These are phyloP conservation scores for Podarcis raffonei DNA, from an alignment of 2,113 vertebrate species.

Conservation along the genomic window DNA sequence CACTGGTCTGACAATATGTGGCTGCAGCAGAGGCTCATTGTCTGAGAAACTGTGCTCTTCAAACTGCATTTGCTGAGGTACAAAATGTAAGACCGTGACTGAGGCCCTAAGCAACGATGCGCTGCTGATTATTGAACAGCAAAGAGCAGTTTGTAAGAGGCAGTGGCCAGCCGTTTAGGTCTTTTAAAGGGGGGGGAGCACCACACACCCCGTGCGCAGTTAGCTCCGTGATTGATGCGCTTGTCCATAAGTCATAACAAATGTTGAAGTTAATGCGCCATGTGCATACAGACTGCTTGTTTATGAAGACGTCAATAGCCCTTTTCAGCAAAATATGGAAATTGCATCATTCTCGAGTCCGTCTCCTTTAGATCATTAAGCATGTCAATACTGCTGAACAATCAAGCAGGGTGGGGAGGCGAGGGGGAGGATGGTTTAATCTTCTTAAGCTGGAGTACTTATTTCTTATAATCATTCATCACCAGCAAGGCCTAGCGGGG, in stretches of 20 bases:
- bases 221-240: constrained; percentile 46
- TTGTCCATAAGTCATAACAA: constrained; percentile 43
- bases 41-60: constrained; percentile 66
- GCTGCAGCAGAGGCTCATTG: constrained; percentile 74
- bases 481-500: constrained; percentile 54
- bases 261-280: constrained; percentile 40
- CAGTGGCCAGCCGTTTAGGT: constrained; percentile 41
- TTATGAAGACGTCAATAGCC: constrained; percentile 61
- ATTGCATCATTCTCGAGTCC: constrained; percentile 66
- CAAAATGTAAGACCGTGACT: not conserved
- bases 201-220: constrained; percentile 30
- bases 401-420: constrained; percentile 54
- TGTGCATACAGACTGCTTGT: constrained; percentile 31
- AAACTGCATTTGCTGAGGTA: constrained; percentile 65
- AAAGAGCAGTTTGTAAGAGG: constrained; percentile 57
- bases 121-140: constrained; percentile 65
- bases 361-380: constrained; percentile 76
- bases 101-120: constrained; percentile 37
- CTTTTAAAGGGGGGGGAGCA: not conserved
- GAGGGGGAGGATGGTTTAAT: constrained; percentile 63
- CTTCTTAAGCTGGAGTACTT: constrained; percentile 68
- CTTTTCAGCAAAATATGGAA: constrained; percentile 68
- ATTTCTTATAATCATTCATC: constrained; percentile 72
- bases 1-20: constrained; percentile 58
- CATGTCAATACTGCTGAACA: constrained; percentile 74